These are phyloP conservation scores for Hoplias malabaricus DNA, from an alignment of 2,113 vertebrate species.

Conservation along the genomic window DNA sequence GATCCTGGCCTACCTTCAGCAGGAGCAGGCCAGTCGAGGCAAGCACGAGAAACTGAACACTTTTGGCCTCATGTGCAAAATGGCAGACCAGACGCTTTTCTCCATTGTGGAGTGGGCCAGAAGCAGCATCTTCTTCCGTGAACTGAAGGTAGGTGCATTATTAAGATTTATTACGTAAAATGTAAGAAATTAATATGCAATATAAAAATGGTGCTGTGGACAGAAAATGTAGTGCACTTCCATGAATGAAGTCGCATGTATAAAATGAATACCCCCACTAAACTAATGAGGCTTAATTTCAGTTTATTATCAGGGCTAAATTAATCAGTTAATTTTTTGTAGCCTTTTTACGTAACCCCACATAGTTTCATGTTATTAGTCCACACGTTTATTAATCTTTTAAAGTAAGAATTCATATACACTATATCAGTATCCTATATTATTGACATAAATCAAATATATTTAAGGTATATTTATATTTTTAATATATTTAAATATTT, in stretches of 20 bases:
- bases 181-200: neutral
- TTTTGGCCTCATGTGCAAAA: constrained; percentile 98
- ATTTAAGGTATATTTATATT: too few relatives aligned
- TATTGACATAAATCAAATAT: neutral
- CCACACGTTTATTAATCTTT: neutral
- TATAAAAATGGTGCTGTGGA: neutral
- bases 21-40: constrained; percentile 91
- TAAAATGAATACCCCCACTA: neutral
- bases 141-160: constrained; percentile 88
- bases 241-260: neutral
- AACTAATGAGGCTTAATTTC: neutral
- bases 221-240: neutral
- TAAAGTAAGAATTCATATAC: neutral
- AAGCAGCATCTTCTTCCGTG: constrained; percentile 97
- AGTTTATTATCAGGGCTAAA: neutral
- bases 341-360: neutral
- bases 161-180: neutral
- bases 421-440: neutral
- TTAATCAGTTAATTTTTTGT: neutral
- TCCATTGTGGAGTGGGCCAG: constrained; percentile 98
- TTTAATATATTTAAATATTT: constrained; percentile 1
- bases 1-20: constrained; percentile 92
- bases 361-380: neutral
- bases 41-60: constrained; percentile 96
- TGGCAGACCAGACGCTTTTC: constrained; percentile 98